These are phyloP conservation scores for Drosophila subsilvestris DNA, from an alignment of 2,888 invertebrate genomes.

Conservation along the genomic window DNA sequence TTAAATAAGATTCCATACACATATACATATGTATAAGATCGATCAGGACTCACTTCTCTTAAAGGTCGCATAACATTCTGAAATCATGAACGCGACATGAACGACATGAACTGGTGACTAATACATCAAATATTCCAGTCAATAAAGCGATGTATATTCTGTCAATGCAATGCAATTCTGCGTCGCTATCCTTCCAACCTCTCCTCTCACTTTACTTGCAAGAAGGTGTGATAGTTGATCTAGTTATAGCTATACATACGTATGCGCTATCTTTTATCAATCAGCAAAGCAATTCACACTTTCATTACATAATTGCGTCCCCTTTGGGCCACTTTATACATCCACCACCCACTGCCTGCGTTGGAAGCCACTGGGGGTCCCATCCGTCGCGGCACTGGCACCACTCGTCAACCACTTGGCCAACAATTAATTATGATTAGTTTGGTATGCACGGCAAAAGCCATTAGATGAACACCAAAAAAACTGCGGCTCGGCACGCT, in stretches of 20 bases:
- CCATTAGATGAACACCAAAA: constrained; percentile 27
- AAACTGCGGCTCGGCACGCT: constrained; percentile 25
- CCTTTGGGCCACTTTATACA: not conserved
- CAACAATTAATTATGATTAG: constrained; percentile 64
- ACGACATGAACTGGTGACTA: too few relatives aligned
- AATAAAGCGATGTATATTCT: too few relatives aligned
- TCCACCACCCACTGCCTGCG: not conserved
- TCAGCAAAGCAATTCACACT: not conserved
- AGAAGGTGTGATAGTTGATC: not conserved
- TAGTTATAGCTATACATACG: not conserved
- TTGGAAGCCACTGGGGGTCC: not conserved
- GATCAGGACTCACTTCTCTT: too few relatives aligned
- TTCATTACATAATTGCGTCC: not conserved
- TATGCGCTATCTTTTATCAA: not conserved
- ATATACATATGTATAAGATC: too few relatives aligned
- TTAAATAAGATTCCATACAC: too few relatives aligned
- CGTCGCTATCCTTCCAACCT: too few relatives aligned
- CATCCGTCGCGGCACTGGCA: constrained; percentile 14
- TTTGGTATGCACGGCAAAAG: constrained; percentile 59
- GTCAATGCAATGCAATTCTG: too few relatives aligned
- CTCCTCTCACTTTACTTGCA: too few relatives aligned
- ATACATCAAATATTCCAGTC: too few relatives aligned
- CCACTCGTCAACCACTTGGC: constrained; percentile 27
- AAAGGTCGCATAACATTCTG: too few relatives aligned
- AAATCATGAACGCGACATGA: too few relatives aligned